Evolutionary conservation across 2,113 vertebrate species (phyloP).

Genomic region (Mirounga angustirostris): DNA sequence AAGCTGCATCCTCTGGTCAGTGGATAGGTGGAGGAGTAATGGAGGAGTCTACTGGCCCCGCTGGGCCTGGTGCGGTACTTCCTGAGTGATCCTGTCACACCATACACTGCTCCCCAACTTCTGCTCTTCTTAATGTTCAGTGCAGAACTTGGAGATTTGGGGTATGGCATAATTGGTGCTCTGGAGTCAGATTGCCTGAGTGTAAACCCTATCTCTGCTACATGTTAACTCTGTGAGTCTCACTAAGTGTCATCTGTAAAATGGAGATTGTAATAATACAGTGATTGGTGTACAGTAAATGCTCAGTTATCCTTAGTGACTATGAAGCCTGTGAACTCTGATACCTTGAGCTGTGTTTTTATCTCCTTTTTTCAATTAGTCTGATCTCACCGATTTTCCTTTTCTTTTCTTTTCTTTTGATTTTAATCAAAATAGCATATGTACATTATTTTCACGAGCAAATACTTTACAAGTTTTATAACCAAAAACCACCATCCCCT

Average conservation of each 20-base stretch:
- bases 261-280: not conserved
- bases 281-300: not conserved
- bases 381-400: no score
- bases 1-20: not conserved
- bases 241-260: not conserved
- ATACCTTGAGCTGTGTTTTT: not conserved
- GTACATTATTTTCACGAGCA: not conserved
- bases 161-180: not conserved
- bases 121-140: not conserved
- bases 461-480: slow-evolving; percentile 8
- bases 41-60: not conserved
- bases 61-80: not conserved
- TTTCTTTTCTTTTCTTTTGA: no score
- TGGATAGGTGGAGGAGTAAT: not conserved
- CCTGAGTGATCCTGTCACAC: not conserved
- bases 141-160: not conserved
- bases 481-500: not conserved
- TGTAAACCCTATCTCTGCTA: not conserved
- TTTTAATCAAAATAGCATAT: not conserved
- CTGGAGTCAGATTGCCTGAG: no score
- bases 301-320: not conserved
- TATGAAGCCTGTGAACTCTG: not conserved
- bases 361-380: no score
- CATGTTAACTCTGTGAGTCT: not conserved
- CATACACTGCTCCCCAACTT: no score